phyloP scores from a whole-genome alignment of 2,113 vertebrate genomes.

The Pterocles burchelli region DNA sequence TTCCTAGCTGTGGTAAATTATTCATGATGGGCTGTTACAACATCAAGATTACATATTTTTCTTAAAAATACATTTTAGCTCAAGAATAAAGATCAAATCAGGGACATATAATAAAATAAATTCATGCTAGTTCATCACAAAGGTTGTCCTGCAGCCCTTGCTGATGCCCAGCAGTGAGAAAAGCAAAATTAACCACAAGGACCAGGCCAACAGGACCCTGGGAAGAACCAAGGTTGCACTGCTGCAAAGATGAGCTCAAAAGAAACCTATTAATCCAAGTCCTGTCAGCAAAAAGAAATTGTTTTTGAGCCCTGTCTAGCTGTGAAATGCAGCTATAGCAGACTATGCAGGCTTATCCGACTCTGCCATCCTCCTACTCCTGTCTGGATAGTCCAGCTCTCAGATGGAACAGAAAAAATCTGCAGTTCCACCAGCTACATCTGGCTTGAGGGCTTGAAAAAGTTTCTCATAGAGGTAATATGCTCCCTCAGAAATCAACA shows the following conservation, averaged over 20 bases:
- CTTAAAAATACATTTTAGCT: neutral
- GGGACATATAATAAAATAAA: neutral
- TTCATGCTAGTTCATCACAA: neutral
- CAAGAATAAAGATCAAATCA: fast-evolving
- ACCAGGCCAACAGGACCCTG: neutral
- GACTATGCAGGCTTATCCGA: fast-evolving
- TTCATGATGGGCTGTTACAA: neutral
- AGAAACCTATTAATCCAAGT: neutral
- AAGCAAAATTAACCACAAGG: neutral
- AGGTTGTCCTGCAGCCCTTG: neutral
- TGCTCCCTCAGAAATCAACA: neutral
- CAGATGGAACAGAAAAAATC: neutral
- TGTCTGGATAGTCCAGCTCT: neutral
- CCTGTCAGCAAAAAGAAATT: neutral
- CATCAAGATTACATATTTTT: neutral
- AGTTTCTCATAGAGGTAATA: neutral
- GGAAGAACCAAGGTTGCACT: neutral
- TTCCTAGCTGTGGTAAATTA: neutral
- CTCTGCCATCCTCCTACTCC: neutral
- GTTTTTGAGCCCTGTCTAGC: neutral
- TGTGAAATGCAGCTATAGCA: neutral
- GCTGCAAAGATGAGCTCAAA: neutral
- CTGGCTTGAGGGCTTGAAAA: neutral
- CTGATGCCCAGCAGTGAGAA: neutral
- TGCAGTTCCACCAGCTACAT: fast-evolving